These are phyloP conservation scores for Phortica magna DNA, from an alignment of 2,888 invertebrate genomes.

Conservation along the genomic window DNA sequence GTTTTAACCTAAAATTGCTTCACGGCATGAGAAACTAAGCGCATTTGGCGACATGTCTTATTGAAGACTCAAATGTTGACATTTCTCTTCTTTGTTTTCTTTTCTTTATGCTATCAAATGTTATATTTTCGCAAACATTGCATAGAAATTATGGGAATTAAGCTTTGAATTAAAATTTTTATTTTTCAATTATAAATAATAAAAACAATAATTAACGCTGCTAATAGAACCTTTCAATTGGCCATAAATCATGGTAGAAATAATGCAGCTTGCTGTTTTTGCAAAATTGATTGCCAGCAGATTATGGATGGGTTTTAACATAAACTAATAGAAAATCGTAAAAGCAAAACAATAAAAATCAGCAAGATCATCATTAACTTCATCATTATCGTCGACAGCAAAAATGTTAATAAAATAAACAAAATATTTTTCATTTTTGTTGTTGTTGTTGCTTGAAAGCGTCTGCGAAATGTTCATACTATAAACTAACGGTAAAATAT, in stretches of 20 bases:
- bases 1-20: conserved; percentile 7
- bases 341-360: conserved; percentile 26
- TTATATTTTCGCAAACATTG: too few species aligned
- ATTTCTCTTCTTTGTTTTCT: too few species aligned
- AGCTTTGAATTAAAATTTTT: too few species aligned
- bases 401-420: neutral
- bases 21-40: neutral
- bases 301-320: conserved; percentile 26
- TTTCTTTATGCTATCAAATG: too few species aligned
- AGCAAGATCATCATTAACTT: conserved; percentile 4
- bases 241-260: too few species aligned
- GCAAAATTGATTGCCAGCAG: conserved; percentile 7
- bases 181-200: neutral
- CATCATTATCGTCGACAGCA: neutral
- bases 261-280: conserved; percentile 10
- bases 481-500: conserved; percentile 14
- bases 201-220: neutral
- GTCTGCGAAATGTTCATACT: conserved; percentile 14
- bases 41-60: neutral
- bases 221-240: too few species aligned
- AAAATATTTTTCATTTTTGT: neutral
- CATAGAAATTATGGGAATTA: too few species aligned
- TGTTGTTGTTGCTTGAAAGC: neutral
- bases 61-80: neutral
- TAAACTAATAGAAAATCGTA: conserved; percentile 19